Evolutionary conservation across 2,888 invertebrate genomes (phyloP), one percentile per base, ranked within the genome.

Genomic region (Pycnomerus fuliginosus): DNA sequence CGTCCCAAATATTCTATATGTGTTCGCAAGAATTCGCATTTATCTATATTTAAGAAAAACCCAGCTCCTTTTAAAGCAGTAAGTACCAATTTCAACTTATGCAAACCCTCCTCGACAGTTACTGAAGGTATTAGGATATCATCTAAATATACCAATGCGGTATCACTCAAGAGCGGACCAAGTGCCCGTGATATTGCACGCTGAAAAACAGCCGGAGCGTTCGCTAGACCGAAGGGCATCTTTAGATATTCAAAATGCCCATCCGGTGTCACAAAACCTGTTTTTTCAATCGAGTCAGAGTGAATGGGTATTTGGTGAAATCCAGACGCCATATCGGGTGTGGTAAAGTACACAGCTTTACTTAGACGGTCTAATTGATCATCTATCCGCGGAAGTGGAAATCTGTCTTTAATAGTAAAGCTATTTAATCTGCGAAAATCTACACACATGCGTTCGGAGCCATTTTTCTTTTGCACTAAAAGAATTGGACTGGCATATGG

Each of bases 351-450:
- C 4, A 16, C 16, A 3, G 14, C 12, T n/a, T n/a, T 5, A 8
- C 16, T 16, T 4, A 31, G 13, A 8, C 5, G 1, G 16, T 31
- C 10, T n/a, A 31, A 10, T 10, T 31, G 31, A 15, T 31, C 31
- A 3, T 31, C 31, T n/a, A 31, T 31, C 1, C 8, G 5, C 2
- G 31, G 31, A 14, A 31, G 10, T 2, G 31, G 31, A 15, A n/a
- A 31, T n/a, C 10, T 8, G 16, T 31, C 31, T 15, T 31, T 31
- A 5, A 31, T 13, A 2, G 31, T 31, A 15, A 16, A 7, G 12
- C 16, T 15, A 10, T 31, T 31, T 2, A 31, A 10, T 3, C n/a
- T 8, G 8, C 31, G 16, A 13, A n/a, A 16, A 16, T 31, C 15
- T 2, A 31, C 16, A 31, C 31, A 31, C 3, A 31, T n/a, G 1